These are phyloP conservation scores for Pycnonotus jocosus DNA, from an alignment of 2,113 vertebrate genomes.

Conservation along the genomic window DNA sequence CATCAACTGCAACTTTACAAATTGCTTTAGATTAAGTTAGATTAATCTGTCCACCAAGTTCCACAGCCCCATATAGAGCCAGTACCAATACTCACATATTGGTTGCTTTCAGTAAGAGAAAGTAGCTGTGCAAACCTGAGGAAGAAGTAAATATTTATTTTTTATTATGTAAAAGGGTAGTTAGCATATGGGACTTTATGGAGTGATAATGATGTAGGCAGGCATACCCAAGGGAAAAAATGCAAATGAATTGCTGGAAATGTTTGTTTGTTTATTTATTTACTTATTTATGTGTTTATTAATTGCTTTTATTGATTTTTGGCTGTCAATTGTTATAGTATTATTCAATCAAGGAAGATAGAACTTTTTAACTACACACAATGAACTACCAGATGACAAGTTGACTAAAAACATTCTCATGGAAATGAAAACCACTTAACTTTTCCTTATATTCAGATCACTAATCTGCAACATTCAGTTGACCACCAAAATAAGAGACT, in stretches of 20 bases:
- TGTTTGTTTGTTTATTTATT: no score
- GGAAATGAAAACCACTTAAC: background rate
- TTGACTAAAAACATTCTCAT: background rate
- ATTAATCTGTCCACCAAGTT: background rate
- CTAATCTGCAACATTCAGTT: background rate
- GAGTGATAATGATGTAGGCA: background rate
- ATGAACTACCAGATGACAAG: background rate
- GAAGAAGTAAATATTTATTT: background rate
- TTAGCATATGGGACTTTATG: background rate
- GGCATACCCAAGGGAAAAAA: background rate
- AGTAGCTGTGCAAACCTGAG: background rate
- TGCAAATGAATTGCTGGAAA: fast-evolving
- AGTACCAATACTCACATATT: background rate
- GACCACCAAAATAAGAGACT: background rate
- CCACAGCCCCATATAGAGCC: background rate
- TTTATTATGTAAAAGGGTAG: background rate
- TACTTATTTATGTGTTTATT: background rate
- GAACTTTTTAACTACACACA: background rate
- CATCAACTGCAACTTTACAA: background rate
- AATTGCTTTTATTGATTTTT: background rate
- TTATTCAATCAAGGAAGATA: background rate
- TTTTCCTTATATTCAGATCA: background rate
- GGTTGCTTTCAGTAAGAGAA: background rate
- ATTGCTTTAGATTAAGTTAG: background rate
- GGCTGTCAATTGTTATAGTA: background rate